Evolutionary conservation across 2,888 invertebrate genomes (phyloP).

Genomic region (Nipponacmea schrenckii): DNA sequence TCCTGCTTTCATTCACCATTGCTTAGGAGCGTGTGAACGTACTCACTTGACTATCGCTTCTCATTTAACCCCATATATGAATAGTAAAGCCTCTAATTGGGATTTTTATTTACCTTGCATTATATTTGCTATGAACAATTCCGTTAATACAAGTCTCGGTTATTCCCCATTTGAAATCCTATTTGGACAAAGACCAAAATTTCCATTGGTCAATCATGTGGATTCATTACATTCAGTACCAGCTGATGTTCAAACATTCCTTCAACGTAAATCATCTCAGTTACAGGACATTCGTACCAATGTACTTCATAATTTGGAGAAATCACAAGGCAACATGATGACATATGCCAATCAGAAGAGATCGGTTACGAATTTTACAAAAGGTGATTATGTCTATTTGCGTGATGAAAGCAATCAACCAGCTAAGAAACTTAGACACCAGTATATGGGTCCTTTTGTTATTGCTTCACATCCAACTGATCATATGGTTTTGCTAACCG

Average conservation of each 20-base stretch:
- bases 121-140: conserved; percentile 23
- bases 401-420: background rate
- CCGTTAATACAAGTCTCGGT: conserved; percentile 12
- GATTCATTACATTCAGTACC: background rate
- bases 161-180: conserved; percentile 24
- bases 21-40: conserved; percentile 27
- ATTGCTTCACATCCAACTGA: background rate
- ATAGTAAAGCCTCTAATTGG: conserved; percentile 19
- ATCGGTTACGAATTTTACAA: background rate
- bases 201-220: conserved; percentile 12
- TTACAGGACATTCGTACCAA: background rate
- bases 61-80: conserved; percentile 24
- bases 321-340: background rate
- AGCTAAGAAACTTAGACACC: background rate
- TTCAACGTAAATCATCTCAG: background rate
- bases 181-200: conserved; percentile 18
- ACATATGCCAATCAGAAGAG: conserved; percentile 3
- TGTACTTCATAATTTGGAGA: too few relatives aligned
- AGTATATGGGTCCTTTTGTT: background rate
- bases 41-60: conserved; percentile 24
- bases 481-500: background rate
- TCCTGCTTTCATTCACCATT: conserved; percentile 25
- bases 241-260: background rate
- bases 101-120: conserved; percentile 23
- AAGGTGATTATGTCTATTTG: conserved; percentile 15